Evolutionary conservation across 1,140 invertebrate species (phyloP).

Genomic region (Drosophila azteca): DNA sequence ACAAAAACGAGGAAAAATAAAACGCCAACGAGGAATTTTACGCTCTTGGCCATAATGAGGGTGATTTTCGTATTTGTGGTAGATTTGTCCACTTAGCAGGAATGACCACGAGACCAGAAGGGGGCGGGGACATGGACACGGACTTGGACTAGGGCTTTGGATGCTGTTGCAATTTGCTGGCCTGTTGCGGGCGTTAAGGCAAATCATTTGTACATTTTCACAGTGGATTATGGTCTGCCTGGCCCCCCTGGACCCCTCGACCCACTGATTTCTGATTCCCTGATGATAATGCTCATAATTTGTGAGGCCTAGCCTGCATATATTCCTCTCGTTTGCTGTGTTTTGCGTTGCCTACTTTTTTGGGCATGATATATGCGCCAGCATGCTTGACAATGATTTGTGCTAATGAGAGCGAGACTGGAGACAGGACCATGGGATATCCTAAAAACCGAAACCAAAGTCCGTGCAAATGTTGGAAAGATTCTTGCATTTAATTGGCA

Average conservation of each 20-base stretch:
- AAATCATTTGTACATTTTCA: slow-evolving; percentile 81
- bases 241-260: slow-evolving; percentile 3
- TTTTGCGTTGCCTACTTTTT: slow-evolving; percentile 1
- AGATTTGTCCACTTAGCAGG: slow-evolving; percentile 83
- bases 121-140: slow-evolving; percentile 19
- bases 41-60: slow-evolving; percentile 80
- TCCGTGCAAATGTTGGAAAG: slow-evolving; percentile 38
- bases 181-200: slow-evolving; percentile 12
- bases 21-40: slow-evolving; percentile 53
- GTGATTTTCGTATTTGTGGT: slow-evolving; percentile 83
- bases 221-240: slow-evolving; percentile 70
- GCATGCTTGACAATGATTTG: slow-evolving; percentile 68
- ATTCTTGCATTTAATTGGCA: slow-evolving; percentile 65
- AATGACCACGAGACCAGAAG: slow-evolving; percentile 48
- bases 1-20: slow-evolving; percentile 4
- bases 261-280: slow-evolving; percentile 26
- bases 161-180: slow-evolving; percentile 74
- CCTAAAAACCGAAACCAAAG: slow-evolving; percentile 15
- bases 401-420: slow-evolving; percentile 61
- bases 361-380: slow-evolving; percentile 65
- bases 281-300: slow-evolving; percentile 78
- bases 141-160: slow-evolving; percentile 26
- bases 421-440: slow-evolving; percentile 5
- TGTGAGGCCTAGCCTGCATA: slow-evolving; percentile 76
- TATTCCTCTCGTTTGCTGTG: slow-evolving; percentile 29